Evolutionary conservation across 2,888 invertebrate species (phyloP).

Genomic region (Dioctria rufipes): DNA sequence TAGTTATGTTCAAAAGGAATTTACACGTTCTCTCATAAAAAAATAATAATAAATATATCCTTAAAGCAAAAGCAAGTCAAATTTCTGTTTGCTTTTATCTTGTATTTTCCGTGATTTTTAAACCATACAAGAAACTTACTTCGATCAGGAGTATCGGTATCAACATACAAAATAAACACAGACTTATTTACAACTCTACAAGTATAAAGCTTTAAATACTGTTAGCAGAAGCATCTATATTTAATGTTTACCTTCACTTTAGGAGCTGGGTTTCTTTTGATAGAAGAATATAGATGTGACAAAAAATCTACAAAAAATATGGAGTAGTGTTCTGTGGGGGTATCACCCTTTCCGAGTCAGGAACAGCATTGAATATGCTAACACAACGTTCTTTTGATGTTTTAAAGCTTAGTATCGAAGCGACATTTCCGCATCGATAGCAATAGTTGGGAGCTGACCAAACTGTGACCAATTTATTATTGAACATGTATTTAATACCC

Average conservation of each 20-base stretch:
- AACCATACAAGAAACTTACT: constrained; percentile 4
- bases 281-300: neutral
- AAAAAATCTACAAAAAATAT: constrained; percentile 87
- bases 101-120: constrained; percentile 8
- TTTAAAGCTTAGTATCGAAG: constrained; percentile 94
- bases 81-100: neutral
- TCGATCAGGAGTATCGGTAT: constrained; percentile 3
- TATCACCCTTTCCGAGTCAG: constrained; percentile 93
- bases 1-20: too few relatives aligned
- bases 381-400: constrained; percentile 83
- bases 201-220: constrained; percentile 44
- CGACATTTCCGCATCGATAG: constrained; percentile 98
- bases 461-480: constrained; percentile 96
- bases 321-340: constrained; percentile 95
- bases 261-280: neutral
- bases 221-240: constrained; percentile 17
- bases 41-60: too few relatives aligned
- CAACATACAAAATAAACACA: constrained; percentile 33
- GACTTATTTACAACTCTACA: constrained; percentile 20
- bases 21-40: too few relatives aligned
- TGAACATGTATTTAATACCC: constrained; percentile 99
- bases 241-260: constrained; percentile 6
- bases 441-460: constrained; percentile 99
- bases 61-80: too few relatives aligned
- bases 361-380: constrained; percentile 96